These are phyloP conservation scores for Drosophila infuscata DNA, from an alignment of 2,888 invertebrate species.

Conservation along the genomic window DNA sequence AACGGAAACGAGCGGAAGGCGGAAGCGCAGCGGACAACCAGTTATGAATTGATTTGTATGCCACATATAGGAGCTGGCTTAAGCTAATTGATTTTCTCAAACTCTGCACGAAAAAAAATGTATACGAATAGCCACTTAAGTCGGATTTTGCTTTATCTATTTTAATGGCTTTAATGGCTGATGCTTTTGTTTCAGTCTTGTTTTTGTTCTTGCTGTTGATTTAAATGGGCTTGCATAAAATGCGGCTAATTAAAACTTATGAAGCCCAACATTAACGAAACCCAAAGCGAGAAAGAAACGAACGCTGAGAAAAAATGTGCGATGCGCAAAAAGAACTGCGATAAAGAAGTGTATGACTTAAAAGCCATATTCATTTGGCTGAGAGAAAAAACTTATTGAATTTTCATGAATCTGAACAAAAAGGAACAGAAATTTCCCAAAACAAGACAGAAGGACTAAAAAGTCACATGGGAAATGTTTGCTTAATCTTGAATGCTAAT, in stretches of 20 bases:
- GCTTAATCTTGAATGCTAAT: slow-evolving; percentile 1
- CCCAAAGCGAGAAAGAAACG: slow-evolving; percentile 17
- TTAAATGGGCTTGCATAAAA: slow-evolving; percentile 74
- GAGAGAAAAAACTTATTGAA: slow-evolving; percentile 65
- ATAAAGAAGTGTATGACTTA: slow-evolving; percentile 30
- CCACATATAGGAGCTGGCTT: slow-evolving; percentile 28
- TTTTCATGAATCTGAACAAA: slow-evolving; percentile 63
- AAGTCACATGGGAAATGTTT: slow-evolving; percentile 16
- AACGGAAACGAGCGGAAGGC: slow-evolving; percentile 63
- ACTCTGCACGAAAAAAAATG: slow-evolving; percentile 34
- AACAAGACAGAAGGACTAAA: slow-evolving; percentile 11
- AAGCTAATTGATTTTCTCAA: slow-evolving; percentile 72
- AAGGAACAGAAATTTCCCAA: slow-evolving; percentile 22
- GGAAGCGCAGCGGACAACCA: slow-evolving; percentile 53
- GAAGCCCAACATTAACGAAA: slow-evolving; percentile 36
- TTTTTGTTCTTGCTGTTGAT: slow-evolving; percentile 16
- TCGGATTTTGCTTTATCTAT: slow-evolving; percentile 23
- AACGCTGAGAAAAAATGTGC: slow-evolving; percentile 12
- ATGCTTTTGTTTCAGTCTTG: slow-evolving; percentile 3
- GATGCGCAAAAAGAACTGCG: slow-evolving; percentile 24
- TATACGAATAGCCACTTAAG: slow-evolving; percentile 10
- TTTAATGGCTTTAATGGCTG: slow-evolving; percentile 25
- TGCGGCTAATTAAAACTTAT: slow-evolving; percentile 78
- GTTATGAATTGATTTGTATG: slow-evolving; percentile 52
- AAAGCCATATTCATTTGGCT: slow-evolving; percentile 55